Conservation (phyloP, 2,888 invertebrate species). For the Formica aserva region DNA sequence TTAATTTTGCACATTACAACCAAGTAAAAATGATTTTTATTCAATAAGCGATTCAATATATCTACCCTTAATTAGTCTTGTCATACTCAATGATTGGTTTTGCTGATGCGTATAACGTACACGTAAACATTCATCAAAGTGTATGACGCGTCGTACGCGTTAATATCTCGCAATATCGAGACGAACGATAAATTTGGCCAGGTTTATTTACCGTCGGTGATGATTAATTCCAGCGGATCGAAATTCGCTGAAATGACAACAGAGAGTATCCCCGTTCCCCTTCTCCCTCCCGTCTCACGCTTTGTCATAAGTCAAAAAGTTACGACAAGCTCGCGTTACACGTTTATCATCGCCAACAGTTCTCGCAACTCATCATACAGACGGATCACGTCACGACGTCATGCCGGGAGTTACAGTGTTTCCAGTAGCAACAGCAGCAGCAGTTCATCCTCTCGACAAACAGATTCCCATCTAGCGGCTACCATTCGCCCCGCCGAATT, state of each 20-base stretch:
- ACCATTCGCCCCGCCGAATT: conserved; percentile 56
- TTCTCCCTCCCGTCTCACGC: neutral
- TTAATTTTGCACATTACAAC: conserved; percentile 15
- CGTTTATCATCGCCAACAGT: conserved; percentile 56
- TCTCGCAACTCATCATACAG: conserved; percentile 67
- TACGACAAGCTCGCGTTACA: conserved; percentile 53
- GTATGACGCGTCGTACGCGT: conserved; percentile 9
- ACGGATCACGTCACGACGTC: conserved; percentile 64
- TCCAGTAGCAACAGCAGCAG: conserved; percentile 21
- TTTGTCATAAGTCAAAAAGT: conserved; percentile 66
- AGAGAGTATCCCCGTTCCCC: neutral
- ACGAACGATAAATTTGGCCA: conserved; percentile 36
- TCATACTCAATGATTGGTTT: conserved; percentile 30
- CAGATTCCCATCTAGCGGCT: conserved; percentile 66
- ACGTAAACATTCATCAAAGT: conserved; percentile 38
- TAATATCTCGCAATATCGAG: conserved; percentile 24
- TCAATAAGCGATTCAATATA: conserved; percentile 14
- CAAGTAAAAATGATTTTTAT: conserved; percentile 21
- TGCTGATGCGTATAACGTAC: conserved; percentile 23
- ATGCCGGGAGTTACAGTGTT: conserved; percentile 37
- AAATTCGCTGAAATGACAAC: conserved; percentile 47
- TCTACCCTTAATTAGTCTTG: conserved; percentile 33
- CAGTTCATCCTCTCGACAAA: conserved; percentile 69
- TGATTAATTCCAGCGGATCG: conserved; percentile 49
- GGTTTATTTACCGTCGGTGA: conserved; percentile 42